These are phyloP conservation scores for Engraulis encrasicolus DNA, from an alignment of 2,113 vertebrate species.

Conservation along the genomic window DNA sequence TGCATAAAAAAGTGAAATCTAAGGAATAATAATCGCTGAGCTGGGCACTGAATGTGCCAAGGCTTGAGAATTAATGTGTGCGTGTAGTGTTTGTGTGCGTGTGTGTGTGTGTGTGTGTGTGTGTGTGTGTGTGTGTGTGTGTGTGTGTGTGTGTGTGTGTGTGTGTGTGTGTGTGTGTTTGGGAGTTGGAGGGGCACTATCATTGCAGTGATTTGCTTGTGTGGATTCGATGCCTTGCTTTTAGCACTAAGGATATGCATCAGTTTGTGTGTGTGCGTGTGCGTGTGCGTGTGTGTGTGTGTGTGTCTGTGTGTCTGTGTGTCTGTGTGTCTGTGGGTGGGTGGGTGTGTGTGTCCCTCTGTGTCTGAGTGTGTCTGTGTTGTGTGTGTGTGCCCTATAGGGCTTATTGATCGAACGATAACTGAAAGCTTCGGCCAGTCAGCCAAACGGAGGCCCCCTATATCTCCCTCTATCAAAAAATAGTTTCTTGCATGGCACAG, in stretches of 20 bases:
- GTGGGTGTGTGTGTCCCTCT: too few relatives aligned
- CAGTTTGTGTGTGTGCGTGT: too few relatives aligned
- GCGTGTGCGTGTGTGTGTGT: too few relatives aligned
- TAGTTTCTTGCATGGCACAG: neutral
- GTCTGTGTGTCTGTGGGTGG: too few relatives aligned
- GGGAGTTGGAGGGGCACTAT: slow-evolving; percentile 44
- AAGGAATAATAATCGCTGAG: slow-evolving; percentile 16
- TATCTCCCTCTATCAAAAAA: too few relatives aligned
- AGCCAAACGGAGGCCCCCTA: neutral
- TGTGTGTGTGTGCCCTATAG: neutral
- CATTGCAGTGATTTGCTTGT: slow-evolving; percentile 4
- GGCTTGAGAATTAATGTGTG: neutral
- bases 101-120: too few relatives aligned
- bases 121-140: too few relatives aligned
- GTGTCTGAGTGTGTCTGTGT: too few relatives aligned
- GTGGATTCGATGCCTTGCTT: neutral
- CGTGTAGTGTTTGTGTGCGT: too few relatives aligned
- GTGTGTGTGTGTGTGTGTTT: slow-evolving; percentile 66
- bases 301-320: too few relatives aligned
- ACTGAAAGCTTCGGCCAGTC: neutral
- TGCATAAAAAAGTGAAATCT: slow-evolving; percentile 19
- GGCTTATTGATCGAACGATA: neutral
- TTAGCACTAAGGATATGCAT: neutral
- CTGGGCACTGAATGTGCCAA: slow-evolving; percentile 25
- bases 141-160: neutral